Evolutionary conservation across 2,888 invertebrate genomes (phyloP).

Genomic region (Thera obeliscata): DNA sequence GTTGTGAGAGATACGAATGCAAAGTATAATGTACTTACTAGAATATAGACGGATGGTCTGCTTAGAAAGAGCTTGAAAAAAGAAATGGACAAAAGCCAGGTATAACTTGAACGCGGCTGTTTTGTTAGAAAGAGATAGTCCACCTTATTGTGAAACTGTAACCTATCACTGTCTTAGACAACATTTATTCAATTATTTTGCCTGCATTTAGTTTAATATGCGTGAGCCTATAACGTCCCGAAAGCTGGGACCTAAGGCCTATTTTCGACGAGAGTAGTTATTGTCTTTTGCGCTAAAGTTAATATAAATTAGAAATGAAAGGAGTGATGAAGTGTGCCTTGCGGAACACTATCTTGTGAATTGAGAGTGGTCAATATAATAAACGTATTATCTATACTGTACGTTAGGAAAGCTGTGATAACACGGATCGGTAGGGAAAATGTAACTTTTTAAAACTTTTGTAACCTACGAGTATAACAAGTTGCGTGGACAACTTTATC

Average conservation of each 20-base stretch:
- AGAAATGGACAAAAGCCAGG: background rate
- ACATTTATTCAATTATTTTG: constrained; percentile 6
- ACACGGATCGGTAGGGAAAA: constrained; percentile 51
- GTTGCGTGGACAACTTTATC: constrained; percentile 50
- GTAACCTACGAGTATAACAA: constrained; percentile 44
- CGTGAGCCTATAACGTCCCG: background rate
- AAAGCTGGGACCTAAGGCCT: constrained; percentile 2
- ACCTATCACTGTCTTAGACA: constrained; percentile 11
- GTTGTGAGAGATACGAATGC: too few species aligned
- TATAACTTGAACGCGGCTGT: constrained; percentile 1
- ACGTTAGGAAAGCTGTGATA: constrained; percentile 74
- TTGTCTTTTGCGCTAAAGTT: constrained; percentile 17
- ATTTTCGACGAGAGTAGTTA: background rate
- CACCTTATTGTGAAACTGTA: background rate
- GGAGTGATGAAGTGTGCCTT: constrained; percentile 73
- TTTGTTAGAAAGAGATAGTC: background rate
- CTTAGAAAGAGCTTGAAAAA: background rate
- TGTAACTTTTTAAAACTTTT: constrained; percentile 45
- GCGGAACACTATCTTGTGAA: constrained; percentile 58
- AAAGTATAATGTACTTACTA: constrained; percentile 1
- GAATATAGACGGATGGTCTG: background rate
- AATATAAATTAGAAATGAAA: constrained; percentile 45
- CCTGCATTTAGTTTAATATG: constrained; percentile 6
- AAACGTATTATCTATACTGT: constrained; percentile 50
- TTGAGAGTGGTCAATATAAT: constrained; percentile 50